Base-by-base conservation (phyloP, 2,888 invertebrate species). In the Cartodere bifasciata region DNA sequence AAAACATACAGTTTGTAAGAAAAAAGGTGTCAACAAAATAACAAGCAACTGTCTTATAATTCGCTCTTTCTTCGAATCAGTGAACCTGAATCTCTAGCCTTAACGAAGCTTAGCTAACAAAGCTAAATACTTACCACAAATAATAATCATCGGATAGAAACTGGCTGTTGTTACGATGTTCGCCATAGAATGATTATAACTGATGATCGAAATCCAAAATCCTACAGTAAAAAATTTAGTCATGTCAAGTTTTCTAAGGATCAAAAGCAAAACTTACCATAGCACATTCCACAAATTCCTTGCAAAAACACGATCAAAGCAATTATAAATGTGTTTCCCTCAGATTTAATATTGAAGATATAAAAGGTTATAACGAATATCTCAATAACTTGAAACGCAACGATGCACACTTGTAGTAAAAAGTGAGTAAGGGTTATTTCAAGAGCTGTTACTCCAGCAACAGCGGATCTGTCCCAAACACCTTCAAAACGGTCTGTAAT, bases 101-200 rank as follows among this genome's bases (percentile, higher is more conserved):
- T 12, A 7, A 7, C 6, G 6, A 7, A 20, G 20, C n/a, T 26
- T 4, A 6, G n/a, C 26, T 26, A 11, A 5, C 13, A 7, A 11
- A 27, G 6, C 23, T 22, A 15, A 28, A 21, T 28, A 62, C 73
- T 64, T 57, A 87, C 90, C 90, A 54, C 86, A 84, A 4, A 88
- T 62, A 38, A 92, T 63, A 39, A 91, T 73, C 67, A 87, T 78
- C 0, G 91, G 90, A 52, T 90, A 91, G 52, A 91, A 90, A 39
- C 82, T 83, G 9, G 91, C 91, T 0, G 88, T 75, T 1, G 87
- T 73, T 7, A 83, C 68, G 53, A 86, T 87, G 64, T 88, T 85
- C 0, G 88, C 80, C 47, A 81, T 68, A 0, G 76, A 76, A 45
- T 87, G 85, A 16, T 80, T 77, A 13, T 72, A 69, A 48, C 84